Base-by-base conservation (phyloP, 2,113 vertebrate species). In the Xiphorhynchus elegans region DNA sequence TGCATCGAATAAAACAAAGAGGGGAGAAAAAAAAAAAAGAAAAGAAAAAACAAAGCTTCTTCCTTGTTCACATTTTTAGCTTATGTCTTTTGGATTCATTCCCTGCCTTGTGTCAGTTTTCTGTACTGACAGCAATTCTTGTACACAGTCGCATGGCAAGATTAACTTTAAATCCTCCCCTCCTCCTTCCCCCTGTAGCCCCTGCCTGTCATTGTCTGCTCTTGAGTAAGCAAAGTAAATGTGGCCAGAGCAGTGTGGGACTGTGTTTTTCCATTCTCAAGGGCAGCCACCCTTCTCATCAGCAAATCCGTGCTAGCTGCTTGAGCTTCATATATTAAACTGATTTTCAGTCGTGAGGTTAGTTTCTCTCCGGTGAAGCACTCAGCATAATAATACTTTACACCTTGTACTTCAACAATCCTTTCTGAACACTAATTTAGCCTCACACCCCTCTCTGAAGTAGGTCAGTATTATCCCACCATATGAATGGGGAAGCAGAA, bases 191-290 rank as follows among this genome's bases (percentile, higher is more conserved):
- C 87, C 69, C 88, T 93, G 46, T 85, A 97, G 92, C 84, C 94
- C 79, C 94, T 96, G 97, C 92, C 89, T 97, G 97, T 98, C 97
- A 97, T 97, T 97, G 98, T 97, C 91, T 98, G 96, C 96, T 97
- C 96, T 96, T 97, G 97, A 98, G 97, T 94, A 97, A 98, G 97
- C 97, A 97, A 97, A 98, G 95, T 87, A 95, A 97, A 97, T 93
- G 50, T 95, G 96, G 96, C 88, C 96, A 88, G 86, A 94, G 89
- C 70, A 6, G 56, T 72, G 90, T 91, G 90, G 91, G 80, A 88
- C 94, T 95, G 89, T 96, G 75, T 96, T 96, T 96, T 98, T 97
- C 93, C 93, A 78, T 87, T 95, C 97, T 97, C 97, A 95, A 96
- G 95, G 96, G 96, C 96, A 94, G 93, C 55, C 96, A 96, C 96